Conservation (phyloP, 2,888 invertebrate species). For the Chrysotoxum bicinctum region DNA sequence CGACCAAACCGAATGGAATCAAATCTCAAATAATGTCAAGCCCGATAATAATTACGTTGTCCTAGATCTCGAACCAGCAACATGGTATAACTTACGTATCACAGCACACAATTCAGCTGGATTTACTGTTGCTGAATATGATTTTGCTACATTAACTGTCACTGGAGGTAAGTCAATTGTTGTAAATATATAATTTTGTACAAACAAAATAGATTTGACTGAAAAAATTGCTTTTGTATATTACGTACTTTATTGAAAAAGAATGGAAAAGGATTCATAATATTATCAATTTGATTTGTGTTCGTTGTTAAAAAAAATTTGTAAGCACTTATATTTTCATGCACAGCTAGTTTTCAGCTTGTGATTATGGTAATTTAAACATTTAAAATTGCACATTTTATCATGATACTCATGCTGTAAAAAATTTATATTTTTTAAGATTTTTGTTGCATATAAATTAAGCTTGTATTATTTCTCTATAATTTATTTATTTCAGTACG, state of each 20-base stretch:
- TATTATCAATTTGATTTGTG: background rate
- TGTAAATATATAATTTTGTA: constrained; percentile 26
- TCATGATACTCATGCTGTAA: background rate
- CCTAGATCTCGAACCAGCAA: constrained; percentile 94
- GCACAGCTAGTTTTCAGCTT: background rate
- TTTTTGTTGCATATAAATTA: background rate
- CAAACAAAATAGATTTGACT: constrained; percentile 60
- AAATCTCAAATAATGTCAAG: constrained; percentile 96
- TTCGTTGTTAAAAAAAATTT: background rate
- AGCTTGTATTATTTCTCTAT: background rate
- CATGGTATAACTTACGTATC: constrained; percentile 95
- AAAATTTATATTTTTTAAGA: background rate
- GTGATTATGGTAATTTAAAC: background rate
- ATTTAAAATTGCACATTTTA: background rate
- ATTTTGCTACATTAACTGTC: constrained; percentile 96
- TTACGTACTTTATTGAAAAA: constrained; percentile 75
- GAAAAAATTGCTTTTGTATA: constrained; percentile 81
- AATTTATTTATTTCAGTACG: no score
- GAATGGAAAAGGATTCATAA: constrained; percentile 63
- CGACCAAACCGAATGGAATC: constrained; percentile 94
- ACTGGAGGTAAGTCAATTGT: constrained; percentile 89
- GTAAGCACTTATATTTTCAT: constrained; percentile 23
- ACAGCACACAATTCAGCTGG: constrained; percentile 98
- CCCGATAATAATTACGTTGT: constrained; percentile 95
- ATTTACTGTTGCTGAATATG: constrained; percentile 96